phyloP scores from a whole-genome alignment of 2,113 vertebrate species.

The Sander lucioperca region DNA sequence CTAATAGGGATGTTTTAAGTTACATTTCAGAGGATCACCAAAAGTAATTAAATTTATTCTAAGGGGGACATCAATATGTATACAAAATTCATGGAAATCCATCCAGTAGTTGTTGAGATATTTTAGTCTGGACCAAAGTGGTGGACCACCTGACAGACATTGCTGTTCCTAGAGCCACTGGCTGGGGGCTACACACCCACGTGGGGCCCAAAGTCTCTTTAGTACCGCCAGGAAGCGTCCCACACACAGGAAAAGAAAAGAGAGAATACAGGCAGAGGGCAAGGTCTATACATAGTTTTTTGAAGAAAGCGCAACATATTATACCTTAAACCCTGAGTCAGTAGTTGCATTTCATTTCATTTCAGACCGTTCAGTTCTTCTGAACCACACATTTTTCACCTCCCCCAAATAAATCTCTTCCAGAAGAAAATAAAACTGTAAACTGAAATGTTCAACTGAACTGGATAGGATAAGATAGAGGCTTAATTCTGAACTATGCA shows the following conservation, averaged over 20 bases:
- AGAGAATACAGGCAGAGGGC: too few relatives aligned
- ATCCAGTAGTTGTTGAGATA: neutral
- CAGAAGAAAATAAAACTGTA: conserved; percentile 28
- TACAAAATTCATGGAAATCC: neutral
- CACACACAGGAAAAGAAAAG: too few relatives aligned
- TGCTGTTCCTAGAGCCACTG: neutral
- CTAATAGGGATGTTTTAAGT: too few relatives aligned
- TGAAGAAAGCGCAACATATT: too few relatives aligned
- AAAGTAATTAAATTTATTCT: neutral
- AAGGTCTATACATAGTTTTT: too few relatives aligned
- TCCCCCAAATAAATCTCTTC: conserved; percentile 26
- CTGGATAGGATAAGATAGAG: conserved; percentile 15
- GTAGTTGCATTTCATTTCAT: conserved; percentile 35
- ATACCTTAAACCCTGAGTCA: conserved; percentile 24
- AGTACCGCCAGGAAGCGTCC: too few relatives aligned
- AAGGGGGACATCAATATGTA: neutral
- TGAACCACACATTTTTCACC: neutral
- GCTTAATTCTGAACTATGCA: conserved; percentile 13
- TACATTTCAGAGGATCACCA: neutral
- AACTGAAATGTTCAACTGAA: conserved; percentile 31
- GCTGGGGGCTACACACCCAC: too few relatives aligned
- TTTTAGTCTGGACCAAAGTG: neutral
- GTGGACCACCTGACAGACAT: neutral
- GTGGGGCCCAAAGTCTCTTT: too few relatives aligned
- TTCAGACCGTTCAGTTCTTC: conserved; percentile 15